Conservation (phyloP, 2,888 invertebrate genomes). For the Tetragnatha montana region DNA sequence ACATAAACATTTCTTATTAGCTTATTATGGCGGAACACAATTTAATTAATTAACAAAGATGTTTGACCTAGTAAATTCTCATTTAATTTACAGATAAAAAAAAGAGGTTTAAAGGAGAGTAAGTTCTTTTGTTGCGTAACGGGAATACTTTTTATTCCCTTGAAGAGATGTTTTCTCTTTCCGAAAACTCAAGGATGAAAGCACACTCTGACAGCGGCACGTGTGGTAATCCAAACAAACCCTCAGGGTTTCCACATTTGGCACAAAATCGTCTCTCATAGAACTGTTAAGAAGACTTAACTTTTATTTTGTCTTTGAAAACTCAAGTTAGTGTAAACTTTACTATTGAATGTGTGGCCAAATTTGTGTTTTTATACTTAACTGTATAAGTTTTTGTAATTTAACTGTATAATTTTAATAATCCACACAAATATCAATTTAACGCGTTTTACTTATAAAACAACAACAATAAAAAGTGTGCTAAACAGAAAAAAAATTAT, state of each 20-base stretch:
- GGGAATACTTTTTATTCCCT: not conserved
- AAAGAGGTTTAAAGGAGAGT: not conserved
- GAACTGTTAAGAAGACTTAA: too few relatives aligned
- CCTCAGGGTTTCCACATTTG: conserved; percentile 21
- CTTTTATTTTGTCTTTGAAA: too few relatives aligned
- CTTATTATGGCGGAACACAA: not conserved
- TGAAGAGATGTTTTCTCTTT: not conserved
- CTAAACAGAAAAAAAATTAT: too few relatives aligned
- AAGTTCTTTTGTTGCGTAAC: not conserved
- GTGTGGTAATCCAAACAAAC: conserved; percentile 53
- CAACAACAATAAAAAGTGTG: too few relatives aligned
- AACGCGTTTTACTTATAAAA: too few relatives aligned
- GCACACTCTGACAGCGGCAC: conserved; percentile 37
- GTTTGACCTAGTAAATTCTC: not conserved
- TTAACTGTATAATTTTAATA: too few relatives aligned
- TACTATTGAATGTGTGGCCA: too few relatives aligned
- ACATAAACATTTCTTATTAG: not conserved
- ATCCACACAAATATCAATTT: too few relatives aligned
- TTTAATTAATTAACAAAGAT: not conserved
- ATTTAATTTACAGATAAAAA: not conserved
- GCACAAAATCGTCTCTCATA: not conserved
- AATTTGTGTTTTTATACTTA: too few relatives aligned
- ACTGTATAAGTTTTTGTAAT: too few relatives aligned
- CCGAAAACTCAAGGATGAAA: not conserved
- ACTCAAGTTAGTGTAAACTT: too few relatives aligned